Evolutionary conservation across 2,888 invertebrate species (phyloP), one percentile per base, ranked within the genome.

Genomic region (Rambutsinella grinnellia): DNA sequence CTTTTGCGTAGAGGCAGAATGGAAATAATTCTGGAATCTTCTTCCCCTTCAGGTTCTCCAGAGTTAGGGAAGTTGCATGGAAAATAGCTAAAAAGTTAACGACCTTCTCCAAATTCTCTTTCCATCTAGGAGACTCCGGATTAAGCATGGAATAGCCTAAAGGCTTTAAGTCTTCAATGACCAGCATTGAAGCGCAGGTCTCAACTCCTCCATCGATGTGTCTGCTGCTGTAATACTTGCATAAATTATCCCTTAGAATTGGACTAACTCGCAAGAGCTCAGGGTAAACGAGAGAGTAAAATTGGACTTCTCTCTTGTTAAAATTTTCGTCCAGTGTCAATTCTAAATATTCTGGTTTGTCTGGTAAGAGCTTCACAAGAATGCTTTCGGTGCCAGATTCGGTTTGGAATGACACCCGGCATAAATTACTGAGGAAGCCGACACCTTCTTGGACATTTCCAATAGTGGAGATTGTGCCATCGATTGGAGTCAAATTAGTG

Each of bases 351-450:
- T 66, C 65, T 6, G 65, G 53, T 10, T 53, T 75, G 17, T 49
- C 51, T 2, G 83, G 83, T 0, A 82, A 67, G 2, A 83, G 63
- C 49, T 83, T 83, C 0, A 83, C 71, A 24, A 82, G 51, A 1
- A 81, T 36, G 3, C 19, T 17, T 21, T 24, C 23, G 13, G n/a
- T 2, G 0, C 49, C 28, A 10, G 21, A 44, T 24, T 58, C 68
- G 1, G 60, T 60, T 19, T 66, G 27, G 49, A 81, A 83, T 3
- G 70, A 47, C 0, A 83, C 67, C 23, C 83, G 63, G 28, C 75
- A 19, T 27, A 83, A n/a, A 69, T 81, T 72, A 26, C 81, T 81
- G 2, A 83, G 46, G 57, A 81, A 83, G 5, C 83, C 83, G 5
- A 77, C 54, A 0, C 83, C 83, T 13, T 49, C 79, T 2, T 83